Evolutionary conservation across 2,888 invertebrate species (phyloP).

Genomic region (Orgyia antiqua): DNA sequence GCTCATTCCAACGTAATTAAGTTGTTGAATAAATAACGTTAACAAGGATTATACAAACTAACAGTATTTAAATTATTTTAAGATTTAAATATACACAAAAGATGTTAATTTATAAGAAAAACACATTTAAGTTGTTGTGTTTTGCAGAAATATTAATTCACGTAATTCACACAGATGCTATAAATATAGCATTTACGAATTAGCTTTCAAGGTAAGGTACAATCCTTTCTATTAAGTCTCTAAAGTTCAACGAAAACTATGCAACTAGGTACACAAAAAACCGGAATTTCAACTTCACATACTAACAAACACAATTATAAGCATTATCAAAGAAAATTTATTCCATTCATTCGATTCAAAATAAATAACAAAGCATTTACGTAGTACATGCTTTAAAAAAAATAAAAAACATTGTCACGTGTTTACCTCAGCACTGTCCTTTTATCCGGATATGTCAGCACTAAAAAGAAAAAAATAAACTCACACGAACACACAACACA

Average conservation of each 20-base stretch:
- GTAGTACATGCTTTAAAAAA: slow-evolving; percentile 32
- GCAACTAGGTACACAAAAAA: not conserved
- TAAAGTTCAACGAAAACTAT: slow-evolving; percentile 4
- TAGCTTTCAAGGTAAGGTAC: slow-evolving; percentile 29
- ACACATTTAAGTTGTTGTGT: too few species aligned
- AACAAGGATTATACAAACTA: too few species aligned
- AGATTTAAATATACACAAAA: too few species aligned
- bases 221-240: slow-evolving; percentile 19
- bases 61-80: too few species aligned
- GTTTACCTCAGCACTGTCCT: slow-evolving; percentile 42
- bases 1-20: not conserved
- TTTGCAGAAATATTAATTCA: too few species aligned
- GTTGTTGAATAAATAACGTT: slow-evolving; percentile 1
- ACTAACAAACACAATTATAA: slow-evolving; percentile 7
- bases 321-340: slow-evolving; percentile 14
- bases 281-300: slow-evolving; percentile 2
- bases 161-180: too few species aligned
- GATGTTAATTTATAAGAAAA: too few species aligned
- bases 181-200: slow-evolving; percentile 15
- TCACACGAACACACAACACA: slow-evolving; percentile 37
- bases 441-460: slow-evolving; percentile 33
- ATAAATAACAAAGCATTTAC: slow-evolving; percentile 30
- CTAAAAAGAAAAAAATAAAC: slow-evolving; percentile 18
- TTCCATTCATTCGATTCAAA: slow-evolving; percentile 21
- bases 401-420: slow-evolving; percentile 37